Base-by-base conservation (phyloP, 2,888 invertebrate genomes). In the Hirtodrosophila histrioides region DNA sequence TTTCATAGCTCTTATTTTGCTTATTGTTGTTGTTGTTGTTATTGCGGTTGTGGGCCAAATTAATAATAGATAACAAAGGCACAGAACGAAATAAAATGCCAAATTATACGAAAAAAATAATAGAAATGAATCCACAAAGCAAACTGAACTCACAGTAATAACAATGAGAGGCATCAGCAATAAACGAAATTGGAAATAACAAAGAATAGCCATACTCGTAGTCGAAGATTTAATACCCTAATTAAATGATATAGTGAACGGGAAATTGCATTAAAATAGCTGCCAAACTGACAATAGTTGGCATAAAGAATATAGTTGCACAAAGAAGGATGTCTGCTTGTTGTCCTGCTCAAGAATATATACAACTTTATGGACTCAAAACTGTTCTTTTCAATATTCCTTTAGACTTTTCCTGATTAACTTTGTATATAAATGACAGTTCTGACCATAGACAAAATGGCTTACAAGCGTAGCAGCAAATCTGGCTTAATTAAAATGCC, bases 51-150 rank as follows among this genome's bases (percentile, higher is more conserved):
- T 6, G 53, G 61, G 56, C 27, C 49, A 70, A 81, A 74, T 82
- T 74, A 82, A 85, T 82, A 85, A 78, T 68, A 67, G 77, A 75
- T 79, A 75, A 79, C 71, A 85, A 84, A 74, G 62, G 67, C 56
- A 55, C 50, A 56, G 17, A 62, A 17, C 17, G 44, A 44, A 67
- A 48, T 41, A 44, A 56, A 58, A 58, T 61, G 56, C 55, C 33
- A 41, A 49, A 45, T 29, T 31, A 43, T 27, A 41, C 29, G 23
- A 51, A 64, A 17, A 17, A 17, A 39, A 64, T 58, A 65, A 72
- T 46, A 53, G 31, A 69, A 68, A 40, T 45, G 48, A 50, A 54
- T 53, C 54, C 58, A 41, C 51, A 60, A 57, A 50, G 66, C 65
- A 58, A 58, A 61, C 45, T 58, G 51, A 63, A 60, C 61, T 50